A percentile compares a stretch with the other conserved stretches of the same genome.
Conservation (phyloP, 2,888 invertebrate genomes). For the Pseudoips prasinana region DNA sequence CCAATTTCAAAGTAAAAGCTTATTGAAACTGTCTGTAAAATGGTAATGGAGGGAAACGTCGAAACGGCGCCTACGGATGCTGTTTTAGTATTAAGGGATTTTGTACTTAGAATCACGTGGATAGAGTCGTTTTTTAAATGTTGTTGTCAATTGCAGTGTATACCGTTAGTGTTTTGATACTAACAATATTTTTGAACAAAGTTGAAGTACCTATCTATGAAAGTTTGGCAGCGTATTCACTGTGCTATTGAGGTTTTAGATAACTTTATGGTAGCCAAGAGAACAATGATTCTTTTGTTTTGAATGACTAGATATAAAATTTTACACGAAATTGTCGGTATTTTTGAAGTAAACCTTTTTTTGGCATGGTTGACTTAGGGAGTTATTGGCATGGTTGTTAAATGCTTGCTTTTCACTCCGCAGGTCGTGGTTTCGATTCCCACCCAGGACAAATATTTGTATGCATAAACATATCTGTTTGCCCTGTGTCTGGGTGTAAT, state of each 20-base stretch:
- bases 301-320: not conserved
- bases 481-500: too few species aligned
- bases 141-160: slow-evolving; percentile 24
- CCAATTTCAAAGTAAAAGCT: slow-evolving; percentile 38
- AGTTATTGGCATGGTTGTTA: too few species aligned
- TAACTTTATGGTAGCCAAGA: slow-evolving; percentile 14
- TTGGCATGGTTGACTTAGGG: too few species aligned
- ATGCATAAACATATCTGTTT: too few species aligned
- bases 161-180: slow-evolving; percentile 25
- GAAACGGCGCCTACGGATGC: slow-evolving; percentile 29
- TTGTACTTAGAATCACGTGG: slow-evolving; percentile 16
- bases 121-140: slow-evolving; percentile 16
- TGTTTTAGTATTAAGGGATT: slow-evolving; percentile 19
- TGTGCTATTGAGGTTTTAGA: slow-evolving; percentile 17
- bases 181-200: slow-evolving; percentile 29
- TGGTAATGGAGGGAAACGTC: slow-evolving; percentile 36
- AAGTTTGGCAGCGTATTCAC: slow-evolving; percentile 28
- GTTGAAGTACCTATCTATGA: slow-evolving; percentile 28
- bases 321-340: not conserved
- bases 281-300: slow-evolving; percentile 10
- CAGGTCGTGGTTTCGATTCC: too few species aligned
- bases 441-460: too few species aligned
- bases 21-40: slow-evolving; percentile 41
- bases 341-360: too few species aligned
- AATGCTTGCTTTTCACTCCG: too few species aligned